Base-by-base conservation (phyloP, 92 coral and sea anemone genomes). In the Nematostella vectensis region DNA sequence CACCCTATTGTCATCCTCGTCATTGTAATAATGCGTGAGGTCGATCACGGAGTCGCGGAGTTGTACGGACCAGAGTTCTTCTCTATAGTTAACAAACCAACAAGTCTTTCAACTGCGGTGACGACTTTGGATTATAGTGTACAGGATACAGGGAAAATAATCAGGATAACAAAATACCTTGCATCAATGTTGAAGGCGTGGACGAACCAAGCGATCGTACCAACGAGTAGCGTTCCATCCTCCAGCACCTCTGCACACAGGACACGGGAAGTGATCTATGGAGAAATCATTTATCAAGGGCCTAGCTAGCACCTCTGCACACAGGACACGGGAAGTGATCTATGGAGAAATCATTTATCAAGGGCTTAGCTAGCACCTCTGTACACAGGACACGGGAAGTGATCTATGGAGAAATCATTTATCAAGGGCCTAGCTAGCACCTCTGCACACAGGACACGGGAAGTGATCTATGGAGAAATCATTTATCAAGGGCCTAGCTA, bases 21-120 rank as follows among this genome's bases (percentile, higher is more conserved):
- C 45, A 16, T 54, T 55, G 59, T 76, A 76, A 59, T 76, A 76
- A 67, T 80, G 88, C 16, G 81, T 76, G 63, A 85, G 55, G 56
- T 81, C 83, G 24, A 85, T 65, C 21, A 85, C 95, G 12, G 95
- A 85, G 59, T 85, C 95, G 57, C 64, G 75, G 25, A 85, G 79
- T 27, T 76, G 88, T 12, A 85, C 68, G 38, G 77, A 75, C 95
- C 95, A 85, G 51, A 80, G 47, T 63, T 85, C 95, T 48, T 61
- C 72, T 27, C 88, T 80, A 45, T 1, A 42, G 44, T 25, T 43
- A 18, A 31, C 9, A 27, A n/a, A n/a, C n/a, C n/a, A n/a, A 42
- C 0, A 25, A 3, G 38, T 25, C 21, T 26, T 28, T 19, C 9
- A 3, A 17, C 19, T 27, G 2, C 8, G 3, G 21, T 1, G 28